Base-by-base conservation (phyloP, 2,113 vertebrate genomes). In the Natator depressus region DNA sequence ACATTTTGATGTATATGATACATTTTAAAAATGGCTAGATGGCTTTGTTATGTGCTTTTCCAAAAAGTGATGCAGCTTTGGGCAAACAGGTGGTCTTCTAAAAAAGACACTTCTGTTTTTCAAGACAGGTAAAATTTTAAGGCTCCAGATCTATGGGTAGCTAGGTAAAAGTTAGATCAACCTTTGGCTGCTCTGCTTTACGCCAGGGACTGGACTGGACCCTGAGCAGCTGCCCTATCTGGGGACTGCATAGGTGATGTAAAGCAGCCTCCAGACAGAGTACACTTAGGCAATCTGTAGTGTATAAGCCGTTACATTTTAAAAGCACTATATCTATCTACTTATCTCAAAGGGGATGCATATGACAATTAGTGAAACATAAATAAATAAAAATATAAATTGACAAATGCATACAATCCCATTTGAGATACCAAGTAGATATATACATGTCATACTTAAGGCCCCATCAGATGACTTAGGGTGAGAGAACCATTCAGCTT, bases 11-110 rank as follows among this genome's bases (percentile, higher is more conserved):
- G 12, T 91, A 87, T n/a, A 47, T 5, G n/a, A 89, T 90, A 87
- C 93, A 88, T 13, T 89, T 38, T 93, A 92, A 59, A 95, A 95
- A 93, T 96, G 81, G 82, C 59, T 90, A 95, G 90, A 59, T 97
- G 90, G 95, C 90, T 94, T 29, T 1, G 7, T 59, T 89, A 47
- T 95, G n/a, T 49, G 51, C 47, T 93, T 92, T 92, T 92, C 76
- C 47, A 96, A 84, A 95, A 93, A 91, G 84, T 95, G 82, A 90
- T 51, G 54, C 35, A 5, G 16, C 47, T 17, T 65, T 3, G 0
- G 87, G 57, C 76, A 22, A 22, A 54, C 53, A 54, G 19, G 7
- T 54, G 53, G 20, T 22, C 19, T 20, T 53, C 53, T 54, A 83
- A 90, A 93, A 79, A 83, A 53, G 11, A 35, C 10, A 1, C 2